Evolutionary conservation across 2,113 vertebrate species (phyloP).

Genomic region (Leptosomus discolor): DNA sequence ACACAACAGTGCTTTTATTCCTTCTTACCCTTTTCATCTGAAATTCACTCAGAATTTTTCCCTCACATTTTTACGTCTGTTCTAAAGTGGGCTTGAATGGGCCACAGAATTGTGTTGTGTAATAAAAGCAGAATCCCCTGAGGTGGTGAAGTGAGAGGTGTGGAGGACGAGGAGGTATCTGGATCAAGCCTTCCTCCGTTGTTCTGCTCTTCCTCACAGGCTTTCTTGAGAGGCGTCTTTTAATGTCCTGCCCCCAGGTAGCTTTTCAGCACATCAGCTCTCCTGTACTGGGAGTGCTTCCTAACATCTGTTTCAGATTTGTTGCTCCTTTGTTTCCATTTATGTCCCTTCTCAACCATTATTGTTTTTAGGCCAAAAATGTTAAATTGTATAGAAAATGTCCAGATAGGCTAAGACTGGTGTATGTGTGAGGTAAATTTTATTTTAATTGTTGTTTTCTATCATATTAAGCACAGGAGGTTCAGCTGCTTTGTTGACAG

Average conservation of each 20-base stretch:
- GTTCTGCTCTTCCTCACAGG: not conserved
- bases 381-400: conserved; percentile 9
- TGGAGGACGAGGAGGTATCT: not conserved
- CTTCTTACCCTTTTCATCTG: not conserved
- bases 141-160: not conserved
- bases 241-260: conserved; percentile 20
- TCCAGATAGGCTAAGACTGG: not conserved
- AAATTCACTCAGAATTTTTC: not conserved
- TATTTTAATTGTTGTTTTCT: conserved; percentile 40
- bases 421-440: not conserved
- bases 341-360: conserved; percentile 16
- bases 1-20: not conserved
- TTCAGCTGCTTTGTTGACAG: not conserved
- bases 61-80: not conserved
- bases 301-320: conserved; percentile 66
- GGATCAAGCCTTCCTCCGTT: not conserved
- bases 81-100: not conserved
- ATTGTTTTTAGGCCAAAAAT: conserved; percentile 32
- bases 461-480: not conserved
- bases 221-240: not conserved
- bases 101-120: not conserved
- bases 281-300: conserved; percentile 23
- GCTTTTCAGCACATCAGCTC: conserved; percentile 60
- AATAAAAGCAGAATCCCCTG: not conserved
- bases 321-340: conserved; percentile 46